Base-by-base conservation (phyloP, 2,888 invertebrate species). In the Tinea pellionella region DNA sequence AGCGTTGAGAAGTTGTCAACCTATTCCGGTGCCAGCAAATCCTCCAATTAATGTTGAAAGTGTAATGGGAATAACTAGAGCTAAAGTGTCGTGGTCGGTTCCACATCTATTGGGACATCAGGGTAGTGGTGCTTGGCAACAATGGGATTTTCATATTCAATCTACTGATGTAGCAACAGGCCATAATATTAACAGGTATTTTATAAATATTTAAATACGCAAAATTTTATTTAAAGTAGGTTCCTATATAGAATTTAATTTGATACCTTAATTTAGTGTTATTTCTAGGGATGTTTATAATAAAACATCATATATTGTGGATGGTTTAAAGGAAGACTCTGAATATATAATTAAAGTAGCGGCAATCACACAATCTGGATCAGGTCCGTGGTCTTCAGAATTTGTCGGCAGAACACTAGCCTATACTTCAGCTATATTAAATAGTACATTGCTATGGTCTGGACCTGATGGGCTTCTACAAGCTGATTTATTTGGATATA, bases 21-120 rank as follows among this genome's bases (percentile, higher is more conserved):
- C 96, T 0, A 89, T 92, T 63, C 94, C 95, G 0, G 90, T 93
- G 37, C 94, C 95, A 0, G 91, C 93, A 0, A 93, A 93, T 69
- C 92, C 94, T 0, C 97, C 97, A 0, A 90, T 90, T 1, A 89
- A 90, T 1, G 89, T 97, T 1, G 94, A 96, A 76, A 96, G 94
- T 16, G 89, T 97, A 61, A 92, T 97, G 76, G 94, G 94, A 0
- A 89, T 91, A 0, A 89, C 90, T 63, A 88, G 90, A 41, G 96
- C 95, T 0, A 93, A 93, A 70, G 91, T 95, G 0, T 90, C 91
- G 0, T 98, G 97, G 97, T 89, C 91, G 19, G 89, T 91, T 0
- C 97, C 97, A 0, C 92, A 93, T 76, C 79, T 93, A 24, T 72
- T 95, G 59, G 92, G 92, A 0, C 91, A 91, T 41, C 95, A 96